Conservation (phyloP, 2,113 vertebrate genomes). For the Plecotus auritus region DNA sequence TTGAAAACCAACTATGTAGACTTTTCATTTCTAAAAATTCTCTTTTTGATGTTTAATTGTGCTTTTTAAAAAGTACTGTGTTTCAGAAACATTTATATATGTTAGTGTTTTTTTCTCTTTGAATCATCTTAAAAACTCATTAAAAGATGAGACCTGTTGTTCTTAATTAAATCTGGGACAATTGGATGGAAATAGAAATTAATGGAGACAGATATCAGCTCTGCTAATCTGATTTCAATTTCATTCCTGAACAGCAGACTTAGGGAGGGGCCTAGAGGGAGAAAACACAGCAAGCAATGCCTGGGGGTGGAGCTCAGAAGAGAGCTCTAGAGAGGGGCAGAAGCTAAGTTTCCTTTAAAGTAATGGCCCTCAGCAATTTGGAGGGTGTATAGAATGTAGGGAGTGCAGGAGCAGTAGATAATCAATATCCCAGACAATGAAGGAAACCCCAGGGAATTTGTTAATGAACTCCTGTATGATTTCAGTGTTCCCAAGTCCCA, state of each 20-base stretch:
- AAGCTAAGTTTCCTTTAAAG: background rate
- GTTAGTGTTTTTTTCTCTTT: background rate
- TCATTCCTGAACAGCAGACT: background rate
- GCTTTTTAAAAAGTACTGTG: background rate
- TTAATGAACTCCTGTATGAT: background rate
- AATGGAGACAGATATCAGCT: background rate
- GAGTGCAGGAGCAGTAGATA: background rate
- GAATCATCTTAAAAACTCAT: background rate
- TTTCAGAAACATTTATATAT: slow-evolving; percentile 5
- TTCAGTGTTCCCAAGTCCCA: background rate
- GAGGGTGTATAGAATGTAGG: too few species aligned
- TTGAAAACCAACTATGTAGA: background rate
- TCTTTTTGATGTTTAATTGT: background rate
- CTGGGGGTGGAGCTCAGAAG: background rate
- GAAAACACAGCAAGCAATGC: background rate
- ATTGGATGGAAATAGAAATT: slow-evolving; percentile 14
- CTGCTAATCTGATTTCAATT: background rate
- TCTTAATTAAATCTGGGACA: background rate
- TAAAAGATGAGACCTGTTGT: background rate
- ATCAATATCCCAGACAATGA: background rate
- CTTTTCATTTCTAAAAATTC: background rate
- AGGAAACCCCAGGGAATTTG: background rate
- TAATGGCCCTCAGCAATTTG: background rate
- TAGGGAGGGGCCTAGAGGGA: background rate
- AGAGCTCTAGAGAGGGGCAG: background rate